These are phyloP conservation scores for Labia minor DNA, from an alignment of 2,888 invertebrate species.

Conservation along the genomic window DNA sequence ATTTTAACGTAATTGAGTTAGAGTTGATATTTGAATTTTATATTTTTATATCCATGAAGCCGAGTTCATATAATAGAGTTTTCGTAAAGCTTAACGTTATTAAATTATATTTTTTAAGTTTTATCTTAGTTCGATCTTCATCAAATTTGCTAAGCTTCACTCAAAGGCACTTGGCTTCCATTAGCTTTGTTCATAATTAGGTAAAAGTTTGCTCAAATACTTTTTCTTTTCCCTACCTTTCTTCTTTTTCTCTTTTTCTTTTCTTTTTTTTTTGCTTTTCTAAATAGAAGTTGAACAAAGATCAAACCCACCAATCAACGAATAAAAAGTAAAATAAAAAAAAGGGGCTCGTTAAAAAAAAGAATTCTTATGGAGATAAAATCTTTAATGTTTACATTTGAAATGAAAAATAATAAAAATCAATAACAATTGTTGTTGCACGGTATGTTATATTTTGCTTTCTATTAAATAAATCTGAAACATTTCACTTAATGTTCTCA, in stretches of 20 bases:
- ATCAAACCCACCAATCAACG: slow-evolving; percentile 1
- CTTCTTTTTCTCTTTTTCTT: no score
- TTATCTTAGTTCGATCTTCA: slow-evolving; percentile 8
- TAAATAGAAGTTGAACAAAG: slow-evolving; percentile 3
- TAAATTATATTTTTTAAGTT: slow-evolving; percentile 3
- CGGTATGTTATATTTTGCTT: no score
- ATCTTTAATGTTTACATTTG: no score
- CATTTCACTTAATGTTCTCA: no score
- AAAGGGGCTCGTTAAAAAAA: neutral
- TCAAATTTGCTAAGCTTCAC: slow-evolving; percentile 9
- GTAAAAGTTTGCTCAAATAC: slow-evolving; percentile 4
- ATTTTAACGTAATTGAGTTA: slow-evolving; percentile 3
- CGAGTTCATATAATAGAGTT: neutral
- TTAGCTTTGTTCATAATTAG: slow-evolving; percentile 13
- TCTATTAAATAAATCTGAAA: no score
- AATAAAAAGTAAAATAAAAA: neutral
- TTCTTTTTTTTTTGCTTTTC: neutral
- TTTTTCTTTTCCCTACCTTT: neutral
- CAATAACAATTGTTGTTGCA: no score
- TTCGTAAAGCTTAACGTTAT: neutral
- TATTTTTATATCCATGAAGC: neutral
- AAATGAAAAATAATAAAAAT: no score
- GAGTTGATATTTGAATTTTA: neutral
- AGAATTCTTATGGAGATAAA: no score
- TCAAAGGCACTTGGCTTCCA: neutral